Evolutionary conservation across 2,113 vertebrate genomes (phyloP), one percentile per base, ranked within the genome.

Genomic region (Ophthalmolycus amberensis): DNA sequence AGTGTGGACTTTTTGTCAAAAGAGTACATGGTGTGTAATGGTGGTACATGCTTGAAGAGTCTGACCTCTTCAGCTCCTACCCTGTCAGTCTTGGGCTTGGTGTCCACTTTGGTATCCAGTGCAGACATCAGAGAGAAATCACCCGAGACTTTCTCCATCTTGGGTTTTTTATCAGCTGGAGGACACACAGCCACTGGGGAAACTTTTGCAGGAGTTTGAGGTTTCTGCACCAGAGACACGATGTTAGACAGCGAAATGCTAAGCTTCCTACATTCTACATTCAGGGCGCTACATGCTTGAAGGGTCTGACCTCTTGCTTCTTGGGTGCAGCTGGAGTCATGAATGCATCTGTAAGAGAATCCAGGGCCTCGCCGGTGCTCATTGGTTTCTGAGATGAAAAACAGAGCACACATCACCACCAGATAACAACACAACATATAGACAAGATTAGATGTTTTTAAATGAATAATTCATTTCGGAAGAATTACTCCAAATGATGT

Each of bases 321-420:
- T 82, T 88, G 32, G 82, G 65, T 50, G 37, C 75, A 38, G 91
- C 50, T 25, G 89, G 75, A 71, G 77, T 79, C 54, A 42, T 78
- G 77, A 96, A 95, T 44, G 91, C 94, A 20, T 37, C 10, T 15
- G 93, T 91, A 12, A 96, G 95, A 5, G 89, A 82, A 4, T 94
- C 93, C 90, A 95, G 65, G 8, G 95, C 95, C 0, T 95, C 90
- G 0, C 94, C 90, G 56, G 88, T 87, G 84, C 91, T 95, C 66
- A 95, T 20, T 11, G 93, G 93, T 88, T 94, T 93, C 93, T 88
- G 84, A 80, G 29, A 87, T 29, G 14, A 62, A 70, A 73, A 32
- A 79, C 15, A 86, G 2, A 75, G 15, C 1, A 1, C 9, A 20
- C 1, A 11, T 83, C 32, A 80, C 3, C 34, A 69, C 18, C 16